Evolutionary conservation across 1,140 invertebrate genomes (phyloP).

Genomic region (Tetramorium parvispinum): DNA sequence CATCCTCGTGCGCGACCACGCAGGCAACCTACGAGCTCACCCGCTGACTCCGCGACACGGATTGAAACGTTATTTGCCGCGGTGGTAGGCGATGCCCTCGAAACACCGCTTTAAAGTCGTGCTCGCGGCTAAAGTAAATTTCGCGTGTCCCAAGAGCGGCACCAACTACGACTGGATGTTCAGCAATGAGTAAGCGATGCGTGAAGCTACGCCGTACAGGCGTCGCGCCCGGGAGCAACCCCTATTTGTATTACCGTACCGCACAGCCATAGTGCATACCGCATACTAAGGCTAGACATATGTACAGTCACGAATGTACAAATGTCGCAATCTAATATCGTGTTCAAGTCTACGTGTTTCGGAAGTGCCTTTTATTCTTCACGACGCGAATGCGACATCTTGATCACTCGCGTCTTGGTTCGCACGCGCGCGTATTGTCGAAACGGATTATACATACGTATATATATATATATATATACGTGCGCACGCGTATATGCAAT

Average conservation of each 20-base stretch:
- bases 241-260: constrained; percentile 73
- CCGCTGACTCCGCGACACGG: constrained; percentile 21
- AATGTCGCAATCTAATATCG: constrained; percentile 59
- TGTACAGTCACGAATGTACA: constrained; percentile 55
- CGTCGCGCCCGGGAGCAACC: constrained; percentile 72
- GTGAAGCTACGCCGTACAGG: constrained; percentile 69
- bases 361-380: constrained; percentile 44
- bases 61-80: constrained; percentile 65
- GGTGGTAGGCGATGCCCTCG: constrained; percentile 26
- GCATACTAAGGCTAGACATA: constrained; percentile 65
- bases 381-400: constrained; percentile 16
- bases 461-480: not conserved
- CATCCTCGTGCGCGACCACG: not conserved
- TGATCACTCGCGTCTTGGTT: constrained; percentile 24
- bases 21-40: not conserved
- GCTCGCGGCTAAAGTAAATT: constrained; percentile 78
- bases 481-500: too few relatives aligned
- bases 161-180: constrained; percentile 70
- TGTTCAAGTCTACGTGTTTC: constrained; percentile 39
- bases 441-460: not conserved
- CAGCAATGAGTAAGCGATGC: constrained; percentile 78
- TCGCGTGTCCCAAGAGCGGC: constrained; percentile 75
- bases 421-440: not conserved
- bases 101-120: constrained; percentile 70
- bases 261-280: constrained; percentile 67